Base-by-base conservation (phyloP, 2,888 invertebrate genomes). In the Dryocosmus kuriphilus region DNA sequence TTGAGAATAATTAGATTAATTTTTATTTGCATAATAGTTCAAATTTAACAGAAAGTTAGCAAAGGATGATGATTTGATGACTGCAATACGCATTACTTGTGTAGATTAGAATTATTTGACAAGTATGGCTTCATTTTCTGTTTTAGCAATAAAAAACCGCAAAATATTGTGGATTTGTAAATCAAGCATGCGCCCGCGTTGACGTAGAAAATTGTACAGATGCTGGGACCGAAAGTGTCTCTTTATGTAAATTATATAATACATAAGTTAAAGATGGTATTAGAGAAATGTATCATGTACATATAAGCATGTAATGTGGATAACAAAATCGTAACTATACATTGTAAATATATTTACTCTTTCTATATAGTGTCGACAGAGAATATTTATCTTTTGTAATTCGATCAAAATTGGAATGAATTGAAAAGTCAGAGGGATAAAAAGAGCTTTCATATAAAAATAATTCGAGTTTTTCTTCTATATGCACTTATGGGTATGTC, bases 271-370 rank as follows among this genome's bases (percentile, higher is more conserved):
- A 51, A 51, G 9, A 71, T 55, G 38, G 67, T 67, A 67, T 67
- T 51, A 51, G 30, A 71, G n/a, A 51, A 71, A 51, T 71, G 46
- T 51, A 71, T 51, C 30, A n/a, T 19, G 19, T 51, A 51, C 30
- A 22, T 14, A 24, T 41, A 30, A 24, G 30, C 71, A 46, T 51
- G 51, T 71, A 71, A 30, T 71, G 46, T 71, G 71, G 51, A 71
- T 51, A 71, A 71, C 51, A 71, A 71, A 71, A 71, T 51, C 71
- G 51, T 71, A 46, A 71, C 3, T 51, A 51, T 46, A 51, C 27
- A 30, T 71, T 71, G 71, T 71, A 71, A 71, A 71, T 71, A 71
- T 67, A 67, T 32, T 62, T n/a, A 51, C 41, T 55, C 55, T 24
- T 67, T 14, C 35, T 41, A 14, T 41, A 67, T 24, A 67, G 41